Evolutionary conservation across 2,113 vertebrate species (phyloP), one percentile per base, ranked within the genome.

Genomic region (Halichoerus grypus): DNA sequence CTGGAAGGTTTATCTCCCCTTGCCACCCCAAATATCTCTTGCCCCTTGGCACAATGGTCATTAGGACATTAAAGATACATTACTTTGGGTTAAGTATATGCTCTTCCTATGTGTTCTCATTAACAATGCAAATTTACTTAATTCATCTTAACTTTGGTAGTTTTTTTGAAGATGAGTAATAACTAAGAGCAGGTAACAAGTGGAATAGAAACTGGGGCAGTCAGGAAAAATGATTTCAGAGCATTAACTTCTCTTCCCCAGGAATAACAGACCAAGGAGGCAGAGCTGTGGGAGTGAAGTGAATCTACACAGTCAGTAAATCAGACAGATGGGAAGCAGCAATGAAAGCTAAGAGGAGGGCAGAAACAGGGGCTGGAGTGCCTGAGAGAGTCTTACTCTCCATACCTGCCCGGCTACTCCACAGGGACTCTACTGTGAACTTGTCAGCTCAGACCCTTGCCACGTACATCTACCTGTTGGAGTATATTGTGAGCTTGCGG

Each of bases 61-160:
- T 51, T 51, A 81, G 63, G n/a, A 24, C 24, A 95, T 87, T 94
- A 86, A 91, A 96, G 33, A 93, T 46, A 67, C 1, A 46, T 95
- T 87, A 79, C 42, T 92, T 94, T 83, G 42, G 24, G 6, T 87
- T 83, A 86, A 95, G 19, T 83, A 49, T 92, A 80, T 80, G 5
- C 69, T 92, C 49, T 89, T 63, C 39, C 33, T 89, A 95, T 26
- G 4, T 91, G 31, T 95, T 93, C 55, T 90, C 63, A 65, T 92
- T 90, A 92, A 87, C 67, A 86, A 83, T 63, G 22, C 2, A 71
- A 69, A 83, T 57, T 91, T 94, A 61, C 74, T 88, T 86, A 72
- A 1, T 6, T 69, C 88, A 82, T 33, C 31, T 82, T 95, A 79
- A 72, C 61, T 95, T 67, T 72, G 33, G 71, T 93, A 51, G 24